Evolutionary conservation across 1,140 invertebrate genomes (phyloP), one percentile per base, ranked within the genome.

Genomic region (Leucophenga varia): DNA sequence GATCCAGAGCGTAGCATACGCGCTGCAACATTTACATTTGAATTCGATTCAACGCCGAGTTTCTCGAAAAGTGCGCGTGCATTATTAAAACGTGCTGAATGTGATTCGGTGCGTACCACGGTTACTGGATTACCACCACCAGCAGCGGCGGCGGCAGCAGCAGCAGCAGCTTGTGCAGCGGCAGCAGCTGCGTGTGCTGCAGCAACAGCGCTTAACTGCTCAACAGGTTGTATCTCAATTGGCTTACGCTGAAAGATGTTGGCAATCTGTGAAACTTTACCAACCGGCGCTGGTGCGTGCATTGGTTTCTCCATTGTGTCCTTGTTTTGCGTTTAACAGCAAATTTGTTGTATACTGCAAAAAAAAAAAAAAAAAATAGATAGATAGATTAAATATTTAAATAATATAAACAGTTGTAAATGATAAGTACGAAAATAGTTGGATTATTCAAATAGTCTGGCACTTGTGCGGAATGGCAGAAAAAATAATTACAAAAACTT

Each of bases 51-150:
- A 47, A 88, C 86, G 17, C 91, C 91, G 45, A 96, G 79, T 65
- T 93, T 93, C 74, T 95, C 93, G 76, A 97, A 96, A 18, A 97
- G 80, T 18, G 93, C 93, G 22, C 91, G 79, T 1, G 93, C 93
- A 75, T 89, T 93, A 70, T 95, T 95, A 75, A 97, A 96, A 38
- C 93, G 79, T 13, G 90, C 86, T 52, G 93, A 84, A 71, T 93
- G 90, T 52, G 90, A 92, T 77, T 94, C 91, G 3, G 89, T 90
- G 40, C 91, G 80, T 32, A 88, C 88, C n/a, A 90, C 86, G 3
- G 86, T 87, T 21, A 49, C 49, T 9, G 55, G 53, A 16, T 37
- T 58, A 25, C 31, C 43, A 13, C 22, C 34, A 30, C 42, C 41
- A 31, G 57, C 48, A 21, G 57, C 63, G 13, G 65, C 57, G 22